Conservation (phyloP, 1,140 invertebrate genomes). For the Panonychus citri region DNA sequence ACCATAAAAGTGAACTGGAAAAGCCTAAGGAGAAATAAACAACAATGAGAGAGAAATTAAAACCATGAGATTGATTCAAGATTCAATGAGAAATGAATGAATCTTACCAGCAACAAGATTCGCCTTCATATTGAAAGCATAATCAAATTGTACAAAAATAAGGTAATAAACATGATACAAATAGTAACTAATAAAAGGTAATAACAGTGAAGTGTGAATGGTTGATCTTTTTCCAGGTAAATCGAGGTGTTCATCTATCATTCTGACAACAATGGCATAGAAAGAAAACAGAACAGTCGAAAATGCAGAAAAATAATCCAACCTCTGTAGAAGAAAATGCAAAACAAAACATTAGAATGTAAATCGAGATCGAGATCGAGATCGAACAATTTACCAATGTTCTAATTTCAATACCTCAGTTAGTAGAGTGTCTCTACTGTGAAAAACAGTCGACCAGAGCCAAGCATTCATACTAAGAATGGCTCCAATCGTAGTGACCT, state of each 20-base stretch:
- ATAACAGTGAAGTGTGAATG: slow-evolving; percentile 30
- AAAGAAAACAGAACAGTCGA: slow-evolving; percentile 30
- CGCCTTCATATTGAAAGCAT: slow-evolving; percentile 76
- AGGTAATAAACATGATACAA: slow-evolving; percentile 55
- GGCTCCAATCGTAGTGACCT: slow-evolving; percentile 50
- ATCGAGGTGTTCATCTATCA: background rate
- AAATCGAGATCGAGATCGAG: background rate
- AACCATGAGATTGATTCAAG: slow-evolving; percentile 11
- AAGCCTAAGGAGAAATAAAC: slow-evolving; percentile 31
- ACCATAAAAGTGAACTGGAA: slow-evolving; percentile 43
- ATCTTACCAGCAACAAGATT: slow-evolving; percentile 55
- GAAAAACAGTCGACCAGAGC: slow-evolving; percentile 81
- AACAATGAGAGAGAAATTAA: background rate
- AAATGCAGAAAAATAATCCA: slow-evolving; percentile 62
- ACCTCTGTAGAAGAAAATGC: slow-evolving; percentile 23
- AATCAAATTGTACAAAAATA: slow-evolving; percentile 56
- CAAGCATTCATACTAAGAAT: slow-evolving; percentile 59
- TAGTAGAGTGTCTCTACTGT: slow-evolving; percentile 54
- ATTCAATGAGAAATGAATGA: background rate
- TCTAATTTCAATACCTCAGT: slow-evolving; percentile 41
- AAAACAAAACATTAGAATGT: slow-evolving; percentile 4
- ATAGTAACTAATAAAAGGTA: slow-evolving; percentile 39
- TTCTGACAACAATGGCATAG: slow-evolving; percentile 23
- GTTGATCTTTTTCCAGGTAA: slow-evolving; percentile 19
- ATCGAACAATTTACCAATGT: background rate